Evolutionary conservation across 2,113 vertebrate species (phyloP), one percentile per base, ranked within the genome.

Genomic region (Callipepla squamata): DNA sequence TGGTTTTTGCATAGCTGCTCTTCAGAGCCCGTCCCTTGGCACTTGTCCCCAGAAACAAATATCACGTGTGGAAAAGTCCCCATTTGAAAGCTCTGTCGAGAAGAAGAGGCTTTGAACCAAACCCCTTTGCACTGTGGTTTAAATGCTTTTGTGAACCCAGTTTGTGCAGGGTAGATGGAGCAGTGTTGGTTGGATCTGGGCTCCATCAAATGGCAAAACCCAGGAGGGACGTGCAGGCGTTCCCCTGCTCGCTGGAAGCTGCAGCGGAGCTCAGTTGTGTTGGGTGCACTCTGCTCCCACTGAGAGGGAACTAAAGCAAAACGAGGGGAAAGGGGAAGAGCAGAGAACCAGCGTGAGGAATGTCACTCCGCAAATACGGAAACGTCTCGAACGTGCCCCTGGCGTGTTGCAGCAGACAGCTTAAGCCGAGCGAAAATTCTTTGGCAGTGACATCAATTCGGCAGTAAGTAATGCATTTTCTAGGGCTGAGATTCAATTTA

Each of bases 371-470:
- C 84, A 80, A 89, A 86, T 1, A 58, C 45, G 87, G 80, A 76
- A 95, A 67, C 11, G 6, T 91, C 90, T 93, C 32, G 53, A 90
- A 92, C 68, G 66, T 91, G 93, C 91, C 83, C 34, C 90, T 92
- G 94, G 94, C 93, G 0, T 94, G 95, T 96, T 96, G 91, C 90
- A 92, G 92, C 95, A 95, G 93, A 97, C 95, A 94, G 83, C 90
- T 76, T 89, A 93, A 96, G 94, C 89, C 2, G 4, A 91, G 89
- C 79, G 89, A 95, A 94, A 96, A 97, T 97, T 96, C 95, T 93
- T 97, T 92, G 85, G 91, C 86, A 89, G 65, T 96, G 97, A 97
- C 95, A 96, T 97, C 91, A 95, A 89, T 96, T 92, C 94, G 67
- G 80, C 76, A 86, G 38, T 72, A 87, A 95, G 75, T 75, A 92